Conservation (phyloP, 2,113 vertebrate species). For the Rhea americana region DNA sequence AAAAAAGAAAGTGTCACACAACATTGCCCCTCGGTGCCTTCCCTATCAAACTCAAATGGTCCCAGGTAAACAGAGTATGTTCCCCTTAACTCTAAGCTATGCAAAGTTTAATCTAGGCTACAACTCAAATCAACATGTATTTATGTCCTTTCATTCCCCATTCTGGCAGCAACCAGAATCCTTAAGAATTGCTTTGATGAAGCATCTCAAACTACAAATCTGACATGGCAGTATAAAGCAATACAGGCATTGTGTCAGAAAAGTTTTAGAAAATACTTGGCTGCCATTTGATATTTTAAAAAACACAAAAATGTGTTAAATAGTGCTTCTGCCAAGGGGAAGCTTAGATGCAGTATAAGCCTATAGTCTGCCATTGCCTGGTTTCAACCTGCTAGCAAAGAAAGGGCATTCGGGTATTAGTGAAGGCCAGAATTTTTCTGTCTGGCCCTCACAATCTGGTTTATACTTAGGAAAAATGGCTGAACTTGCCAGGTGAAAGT, state of each 20-base stretch:
- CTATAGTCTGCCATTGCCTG: too few relatives aligned
- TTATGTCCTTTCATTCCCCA: neutral
- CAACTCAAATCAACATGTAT: neutral
- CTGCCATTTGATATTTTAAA: too few relatives aligned
- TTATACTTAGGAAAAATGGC: too few relatives aligned
- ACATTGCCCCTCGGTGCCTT: neutral
- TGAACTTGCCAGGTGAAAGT: too few relatives aligned
- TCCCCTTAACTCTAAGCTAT: neutral
- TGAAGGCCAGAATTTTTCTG: too few relatives aligned
- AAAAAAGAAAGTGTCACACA: neutral
- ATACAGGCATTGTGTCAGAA: neutral
- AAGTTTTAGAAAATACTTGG: neutral
- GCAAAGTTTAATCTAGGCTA: neutral
- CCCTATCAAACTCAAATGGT: neutral
- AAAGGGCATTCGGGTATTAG: too few relatives aligned
- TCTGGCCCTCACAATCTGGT: too few relatives aligned
- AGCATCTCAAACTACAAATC: neutral
- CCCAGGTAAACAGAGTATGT: neutral
- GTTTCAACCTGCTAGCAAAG: too few relatives aligned
- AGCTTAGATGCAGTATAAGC: too few relatives aligned
- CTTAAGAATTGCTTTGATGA: neutral
- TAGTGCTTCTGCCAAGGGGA: too few relatives aligned
- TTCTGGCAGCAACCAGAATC: neutral
- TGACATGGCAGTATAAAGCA: neutral
- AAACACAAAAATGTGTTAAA: too few relatives aligned